Conservation (phyloP, 2,888 invertebrate species). For the Mesorhabditis spiculigera region DNA sequence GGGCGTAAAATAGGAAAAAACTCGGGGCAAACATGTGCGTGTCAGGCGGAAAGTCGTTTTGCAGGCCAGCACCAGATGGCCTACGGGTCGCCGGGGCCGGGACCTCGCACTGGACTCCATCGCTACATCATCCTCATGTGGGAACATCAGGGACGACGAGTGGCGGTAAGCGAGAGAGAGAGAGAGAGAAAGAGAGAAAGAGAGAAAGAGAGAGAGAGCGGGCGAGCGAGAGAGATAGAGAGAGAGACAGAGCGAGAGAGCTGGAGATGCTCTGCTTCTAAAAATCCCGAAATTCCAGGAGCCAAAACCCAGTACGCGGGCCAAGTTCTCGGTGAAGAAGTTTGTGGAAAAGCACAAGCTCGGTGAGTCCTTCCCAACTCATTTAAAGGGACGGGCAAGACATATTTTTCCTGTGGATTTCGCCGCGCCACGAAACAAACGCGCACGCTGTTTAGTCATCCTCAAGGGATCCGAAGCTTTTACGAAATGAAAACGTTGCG, state of each 20-base stretch:
- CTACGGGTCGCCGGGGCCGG: constrained; percentile 57
- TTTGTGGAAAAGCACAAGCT: constrained; percentile 58
- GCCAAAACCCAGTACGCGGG: constrained; percentile 49
- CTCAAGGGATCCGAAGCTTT: too few relatives aligned
- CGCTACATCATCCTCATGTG: constrained; percentile 57
- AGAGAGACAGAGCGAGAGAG: too few relatives aligned
- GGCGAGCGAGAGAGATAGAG: too few relatives aligned
- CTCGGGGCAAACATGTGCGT: too few relatives aligned
- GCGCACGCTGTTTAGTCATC: too few relatives aligned
- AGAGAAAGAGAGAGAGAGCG: too few relatives aligned
- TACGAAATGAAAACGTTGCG: too few relatives aligned
- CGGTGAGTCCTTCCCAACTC: constrained; percentile 26
- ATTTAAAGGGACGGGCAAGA: neutral
- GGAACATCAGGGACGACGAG: constrained; percentile 49
- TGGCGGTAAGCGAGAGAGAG: neutral
- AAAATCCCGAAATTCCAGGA: constrained; percentile 25
- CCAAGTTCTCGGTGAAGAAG: constrained; percentile 56
- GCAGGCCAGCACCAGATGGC: constrained; percentile 55
- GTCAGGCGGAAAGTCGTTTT: neutral
- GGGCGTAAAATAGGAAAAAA: too few relatives aligned
- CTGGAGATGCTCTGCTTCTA: too few relatives aligned
- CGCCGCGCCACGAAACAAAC: neutral
- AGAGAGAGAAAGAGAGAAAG: too few relatives aligned
- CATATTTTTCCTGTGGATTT: too few relatives aligned
- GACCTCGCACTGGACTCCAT: constrained; percentile 56